Conservation (phyloP, 2,797 vertebrate species). For the Aulostomus chinensis region DNA sequence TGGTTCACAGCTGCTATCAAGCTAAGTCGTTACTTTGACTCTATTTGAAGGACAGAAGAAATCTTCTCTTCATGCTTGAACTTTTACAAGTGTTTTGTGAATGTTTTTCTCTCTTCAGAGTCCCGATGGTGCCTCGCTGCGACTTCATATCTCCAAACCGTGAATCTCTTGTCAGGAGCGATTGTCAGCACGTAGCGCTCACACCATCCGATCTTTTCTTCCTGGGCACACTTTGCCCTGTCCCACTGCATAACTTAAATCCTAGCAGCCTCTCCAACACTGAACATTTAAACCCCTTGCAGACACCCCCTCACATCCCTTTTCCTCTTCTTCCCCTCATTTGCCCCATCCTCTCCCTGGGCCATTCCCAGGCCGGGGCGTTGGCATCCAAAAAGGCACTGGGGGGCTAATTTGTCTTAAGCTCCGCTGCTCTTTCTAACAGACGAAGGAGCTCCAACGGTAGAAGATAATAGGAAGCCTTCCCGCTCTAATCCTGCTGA, state of each 20-base stretch:
- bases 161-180: slow-evolving; percentile 35
- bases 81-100: too few species aligned
- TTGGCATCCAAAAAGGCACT: slow-evolving; percentile 38
- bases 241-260: slow-evolving; percentile 38
- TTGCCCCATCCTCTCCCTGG: slow-evolving; percentile 26
- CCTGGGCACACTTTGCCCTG: slow-evolving; percentile 10
- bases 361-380: slow-evolving; percentile 30
- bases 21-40: too few species aligned
- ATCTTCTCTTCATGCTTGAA: too few species aligned
- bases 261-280: slow-evolving; percentile 27
- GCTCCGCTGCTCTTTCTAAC: slow-evolving; percentile 59
- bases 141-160: slow-evolving; percentile 25
- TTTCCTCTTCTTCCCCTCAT: slow-evolving; percentile 2
- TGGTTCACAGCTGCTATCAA: too few species aligned
- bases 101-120: too few species aligned
- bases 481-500: slow-evolving; percentile 64
- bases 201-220: slow-evolving; percentile 16
- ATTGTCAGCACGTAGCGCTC: slow-evolving; percentile 15
- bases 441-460: slow-evolving; percentile 44
- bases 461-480: slow-evolving; percentile 62
- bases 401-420: slow-evolving; percentile 66
- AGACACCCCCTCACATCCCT: too few species aligned
- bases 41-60: too few species aligned
- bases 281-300: too few species aligned
- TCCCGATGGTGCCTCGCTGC: too few species aligned